Conservation (phyloP, 2,888 invertebrate species). For the Didymodactylos carnosus region DNA sequence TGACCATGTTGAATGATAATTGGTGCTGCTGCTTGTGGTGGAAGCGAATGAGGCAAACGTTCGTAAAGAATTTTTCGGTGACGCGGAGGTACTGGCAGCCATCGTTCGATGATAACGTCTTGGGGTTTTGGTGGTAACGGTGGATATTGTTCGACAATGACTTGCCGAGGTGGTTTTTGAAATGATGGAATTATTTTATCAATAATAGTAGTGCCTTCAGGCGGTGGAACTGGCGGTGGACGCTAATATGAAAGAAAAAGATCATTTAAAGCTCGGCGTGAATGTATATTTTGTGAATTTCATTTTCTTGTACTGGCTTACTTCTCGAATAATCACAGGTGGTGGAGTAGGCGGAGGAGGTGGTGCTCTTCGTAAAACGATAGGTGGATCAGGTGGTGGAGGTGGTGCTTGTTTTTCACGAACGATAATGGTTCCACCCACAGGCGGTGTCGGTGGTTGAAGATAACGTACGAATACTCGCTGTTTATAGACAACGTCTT, state of each 20-base stretch:
- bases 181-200: neutral
- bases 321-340: neutral
- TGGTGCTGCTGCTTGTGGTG: neutral
- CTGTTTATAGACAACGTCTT: neutral
- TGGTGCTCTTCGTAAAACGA: neutral
- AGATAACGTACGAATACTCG: neutral
- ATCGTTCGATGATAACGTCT: slow-evolving; percentile 1
- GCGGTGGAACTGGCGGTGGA: neutral
- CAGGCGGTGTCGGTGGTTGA: slow-evolving; percentile 1
- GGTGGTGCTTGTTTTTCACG: neutral
- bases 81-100: neutral
- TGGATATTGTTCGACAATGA: neutral
- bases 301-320: too few species aligned
- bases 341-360: neutral
- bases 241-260: neutral
- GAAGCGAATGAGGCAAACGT: neutral
- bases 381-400: neutral
- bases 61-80: neutral
- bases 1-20: neutral
- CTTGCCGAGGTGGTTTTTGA: neutral
- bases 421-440: neutral
- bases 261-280: neutral
- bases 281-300: too few species aligned
- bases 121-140: neutral
- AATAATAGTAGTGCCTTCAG: neutral